Conservation (phyloP, 1,140 invertebrate genomes). For the Drosophila suzukii region DNA sequence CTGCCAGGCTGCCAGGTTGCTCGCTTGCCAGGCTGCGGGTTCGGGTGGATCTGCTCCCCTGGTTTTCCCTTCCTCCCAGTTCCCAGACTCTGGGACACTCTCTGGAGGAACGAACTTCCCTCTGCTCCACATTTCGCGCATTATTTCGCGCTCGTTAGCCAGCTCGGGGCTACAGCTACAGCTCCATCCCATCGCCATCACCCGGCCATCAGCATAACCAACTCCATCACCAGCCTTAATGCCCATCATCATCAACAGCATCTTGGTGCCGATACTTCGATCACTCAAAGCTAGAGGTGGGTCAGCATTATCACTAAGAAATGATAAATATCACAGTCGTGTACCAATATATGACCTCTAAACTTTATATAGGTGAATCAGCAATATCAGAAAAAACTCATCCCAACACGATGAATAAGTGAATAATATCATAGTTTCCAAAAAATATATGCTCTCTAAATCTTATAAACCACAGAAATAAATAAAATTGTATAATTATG, state of each 20-base stretch:
- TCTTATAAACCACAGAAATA: too few species aligned
- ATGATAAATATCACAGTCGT: too few species aligned
- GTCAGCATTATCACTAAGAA: too few species aligned
- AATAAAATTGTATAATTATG: too few species aligned
- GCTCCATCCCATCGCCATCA: slow-evolving; percentile 7
- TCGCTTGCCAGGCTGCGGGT: slow-evolving; percentile 1
- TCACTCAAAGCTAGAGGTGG: slow-evolving; percentile 19
- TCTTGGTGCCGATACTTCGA: slow-evolving; percentile 20
- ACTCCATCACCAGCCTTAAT: slow-evolving; percentile 32
- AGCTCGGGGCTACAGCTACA: slow-evolving; percentile 23
- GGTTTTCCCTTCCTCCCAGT: neutral
- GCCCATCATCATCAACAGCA: slow-evolving; percentile 50
- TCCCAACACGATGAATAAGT: too few species aligned
- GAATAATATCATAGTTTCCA: too few species aligned
- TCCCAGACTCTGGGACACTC: neutral
- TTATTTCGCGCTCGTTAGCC: slow-evolving; percentile 79
- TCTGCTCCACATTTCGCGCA: slow-evolving; percentile 77
- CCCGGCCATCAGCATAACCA: slow-evolving; percentile 36
- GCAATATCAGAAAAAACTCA: too few species aligned
- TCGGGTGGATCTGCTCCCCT: slow-evolving; percentile 20
- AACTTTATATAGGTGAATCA: slow-evolving; percentile 10
- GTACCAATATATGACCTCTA: too few species aligned
- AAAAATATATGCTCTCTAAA: too few species aligned
- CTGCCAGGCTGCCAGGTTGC: too few species aligned
- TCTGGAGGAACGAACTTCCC: slow-evolving; percentile 8